These are phyloP conservation scores for Lepus timidus DNA, from an alignment of 2,113 vertebrate species.

Conservation along the genomic window DNA sequence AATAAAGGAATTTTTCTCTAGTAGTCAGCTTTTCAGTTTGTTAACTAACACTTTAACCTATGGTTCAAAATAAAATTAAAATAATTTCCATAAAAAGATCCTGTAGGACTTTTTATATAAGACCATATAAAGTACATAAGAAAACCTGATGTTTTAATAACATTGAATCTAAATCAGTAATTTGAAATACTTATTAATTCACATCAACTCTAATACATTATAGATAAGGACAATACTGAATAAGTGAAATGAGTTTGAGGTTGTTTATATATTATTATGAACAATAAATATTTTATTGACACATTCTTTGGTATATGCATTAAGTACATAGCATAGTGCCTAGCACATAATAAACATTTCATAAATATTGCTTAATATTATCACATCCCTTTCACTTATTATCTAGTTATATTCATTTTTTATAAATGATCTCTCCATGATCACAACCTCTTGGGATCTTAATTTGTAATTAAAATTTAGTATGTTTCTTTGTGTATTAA, in stretches of 20 bases:
- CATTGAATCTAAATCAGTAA: conserved; percentile 13
- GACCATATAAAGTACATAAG: neutral
- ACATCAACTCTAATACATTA: neutral
- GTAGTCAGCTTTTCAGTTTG: neutral
- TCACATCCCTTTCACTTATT: neutral
- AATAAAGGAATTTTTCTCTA: neutral
- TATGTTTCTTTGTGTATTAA: neutral
- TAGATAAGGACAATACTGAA: neutral
- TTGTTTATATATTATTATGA: neutral
- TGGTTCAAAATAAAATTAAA: neutral
- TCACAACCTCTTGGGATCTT: neutral
- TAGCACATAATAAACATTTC: neutral
- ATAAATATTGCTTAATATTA: neutral
- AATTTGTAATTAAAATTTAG: conserved; percentile 18
- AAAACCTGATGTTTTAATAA: conserved; percentile 19
- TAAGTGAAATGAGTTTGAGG: neutral
- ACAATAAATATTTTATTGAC: conserved; percentile 17
- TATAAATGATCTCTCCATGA: neutral
- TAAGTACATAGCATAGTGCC: neutral
- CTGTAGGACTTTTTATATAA: neutral
- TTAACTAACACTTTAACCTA: neutral
- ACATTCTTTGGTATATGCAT: neutral
- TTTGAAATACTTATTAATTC: neutral
- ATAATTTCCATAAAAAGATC: neutral
- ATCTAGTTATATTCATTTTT: neutral